Evolutionary conservation across 2,797 vertebrate genomes (phyloP).

Genomic region (Allobates femoralis): DNA sequence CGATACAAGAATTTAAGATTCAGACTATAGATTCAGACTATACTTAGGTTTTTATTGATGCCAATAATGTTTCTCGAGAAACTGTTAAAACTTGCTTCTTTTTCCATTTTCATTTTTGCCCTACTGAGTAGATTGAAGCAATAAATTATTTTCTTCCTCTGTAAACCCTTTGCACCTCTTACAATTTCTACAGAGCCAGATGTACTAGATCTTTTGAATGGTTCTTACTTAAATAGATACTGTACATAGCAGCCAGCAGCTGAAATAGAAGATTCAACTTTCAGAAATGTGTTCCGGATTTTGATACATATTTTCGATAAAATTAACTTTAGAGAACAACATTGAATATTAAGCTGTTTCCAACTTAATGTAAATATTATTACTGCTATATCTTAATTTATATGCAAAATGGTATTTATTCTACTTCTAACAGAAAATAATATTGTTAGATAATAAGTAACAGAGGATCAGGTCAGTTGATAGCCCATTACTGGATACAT

Average conservation of each 20-base stretch:
- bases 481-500: no score
- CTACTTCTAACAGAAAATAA: no score
- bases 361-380: not conserved
- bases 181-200: not conserved
- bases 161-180: not conserved
- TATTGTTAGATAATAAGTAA: no score
- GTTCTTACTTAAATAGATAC: not conserved
- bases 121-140: not conserved
- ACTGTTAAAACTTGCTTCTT: not conserved
- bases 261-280: not conserved
- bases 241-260: not conserved
- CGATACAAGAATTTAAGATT: not conserved
- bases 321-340: not conserved
- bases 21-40: not conserved
- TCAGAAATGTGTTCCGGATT: not conserved
- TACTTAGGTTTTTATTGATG: not conserved
- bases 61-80: not conserved
- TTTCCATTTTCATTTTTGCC: not conserved
- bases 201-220: not conserved
- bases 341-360: not conserved
- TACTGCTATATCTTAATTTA: no score
- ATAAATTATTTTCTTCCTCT: constrained; percentile 7
- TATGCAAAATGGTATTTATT: no score
- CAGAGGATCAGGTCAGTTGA: no score
- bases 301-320: not conserved